Conservation (phyloP, 2,797 vertebrate genomes). For the Heliangelus exortis region DNA sequence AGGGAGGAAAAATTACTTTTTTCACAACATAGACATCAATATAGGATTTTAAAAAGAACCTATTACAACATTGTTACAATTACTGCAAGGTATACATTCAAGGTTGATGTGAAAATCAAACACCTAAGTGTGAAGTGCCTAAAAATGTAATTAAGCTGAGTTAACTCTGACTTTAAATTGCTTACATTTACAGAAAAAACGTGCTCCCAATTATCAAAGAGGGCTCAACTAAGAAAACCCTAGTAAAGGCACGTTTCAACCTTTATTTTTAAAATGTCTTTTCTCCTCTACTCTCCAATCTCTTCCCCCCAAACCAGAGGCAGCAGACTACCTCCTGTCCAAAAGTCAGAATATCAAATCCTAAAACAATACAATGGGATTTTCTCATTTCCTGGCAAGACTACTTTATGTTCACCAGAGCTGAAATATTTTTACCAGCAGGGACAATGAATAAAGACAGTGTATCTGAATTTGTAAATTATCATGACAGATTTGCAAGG, state of each 20-base stretch:
- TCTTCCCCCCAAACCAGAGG: not conserved
- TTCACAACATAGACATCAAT: not conserved
- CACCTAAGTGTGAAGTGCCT: not conserved
- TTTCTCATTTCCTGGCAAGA: not conserved
- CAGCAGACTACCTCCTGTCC: not conserved
- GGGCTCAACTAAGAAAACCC: not conserved
- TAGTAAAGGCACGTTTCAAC: not conserved
- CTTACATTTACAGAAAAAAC: not conserved
- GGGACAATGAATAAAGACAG: not conserved
- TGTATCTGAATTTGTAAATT: not conserved
- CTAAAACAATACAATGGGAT: not conserved
- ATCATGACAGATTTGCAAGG: constrained; percentile 18
- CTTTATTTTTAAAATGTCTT: not conserved
- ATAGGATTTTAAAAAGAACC: not conserved
- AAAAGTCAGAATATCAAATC: not conserved
- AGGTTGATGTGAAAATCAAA: not conserved
- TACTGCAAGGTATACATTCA: not conserved
- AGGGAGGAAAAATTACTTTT: not conserved
- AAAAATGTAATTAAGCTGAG: not conserved
- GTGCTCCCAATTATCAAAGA: not conserved
- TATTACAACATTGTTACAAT: not conserved
- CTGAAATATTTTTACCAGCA: not conserved
- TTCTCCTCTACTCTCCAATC: not conserved
- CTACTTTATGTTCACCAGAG: not conserved
- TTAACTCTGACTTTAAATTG: not conserved